These are phyloP conservation scores for Mormyrus iriodes DNA, from an alignment of 2,113 vertebrate genomes.

Conservation along the genomic window DNA sequence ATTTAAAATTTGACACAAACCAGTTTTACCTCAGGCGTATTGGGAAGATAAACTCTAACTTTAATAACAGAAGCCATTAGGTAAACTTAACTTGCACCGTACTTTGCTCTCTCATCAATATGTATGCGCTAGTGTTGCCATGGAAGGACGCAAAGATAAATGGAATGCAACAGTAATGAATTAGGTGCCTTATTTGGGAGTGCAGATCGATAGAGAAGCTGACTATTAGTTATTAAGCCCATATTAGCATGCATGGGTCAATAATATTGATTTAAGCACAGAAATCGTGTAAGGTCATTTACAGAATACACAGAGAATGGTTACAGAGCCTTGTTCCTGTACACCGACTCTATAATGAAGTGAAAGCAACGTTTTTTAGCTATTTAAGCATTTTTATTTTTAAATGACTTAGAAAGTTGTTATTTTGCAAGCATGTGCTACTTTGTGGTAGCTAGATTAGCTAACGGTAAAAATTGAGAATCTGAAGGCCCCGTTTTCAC, in stretches of 20 bases:
- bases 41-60: background rate
- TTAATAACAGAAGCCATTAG: background rate
- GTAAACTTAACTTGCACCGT: background rate
- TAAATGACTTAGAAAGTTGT: background rate
- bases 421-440: background rate
- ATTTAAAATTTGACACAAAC: background rate
- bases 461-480: background rate
- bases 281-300: background rate
- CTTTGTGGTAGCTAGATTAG: background rate
- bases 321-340: background rate
- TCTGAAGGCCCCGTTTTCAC: background rate
- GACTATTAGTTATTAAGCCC: background rate
- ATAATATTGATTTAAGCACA: conserved; percentile 7
- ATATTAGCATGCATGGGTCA: conserved; percentile 10
- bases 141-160: background rate
- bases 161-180: background rate
- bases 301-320: background rate
- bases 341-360: background rate
- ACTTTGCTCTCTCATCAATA: background rate
- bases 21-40: background rate
- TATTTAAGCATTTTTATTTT: background rate
- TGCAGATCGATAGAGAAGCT: conserved; percentile 10
- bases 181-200: background rate
- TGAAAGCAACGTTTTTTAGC: background rate
- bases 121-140: background rate